Evolutionary conservation across 1,140 invertebrate species (phyloP).

Genomic region (Camponotus floridanus): DNA sequence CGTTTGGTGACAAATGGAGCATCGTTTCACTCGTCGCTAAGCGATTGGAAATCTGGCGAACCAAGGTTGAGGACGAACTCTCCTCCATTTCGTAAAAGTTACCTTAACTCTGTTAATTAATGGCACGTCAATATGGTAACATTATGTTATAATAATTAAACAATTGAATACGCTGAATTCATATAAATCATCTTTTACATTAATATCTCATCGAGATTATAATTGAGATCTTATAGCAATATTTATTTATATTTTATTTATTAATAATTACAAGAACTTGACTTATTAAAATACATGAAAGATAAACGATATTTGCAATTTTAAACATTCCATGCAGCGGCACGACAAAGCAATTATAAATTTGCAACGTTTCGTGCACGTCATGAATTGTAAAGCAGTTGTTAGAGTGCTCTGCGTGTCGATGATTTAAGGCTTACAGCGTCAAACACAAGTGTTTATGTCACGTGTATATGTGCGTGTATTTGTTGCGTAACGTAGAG

Average conservation of each 20-base stretch:
- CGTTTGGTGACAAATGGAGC: conserved; percentile 53
- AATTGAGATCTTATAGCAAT: background rate
- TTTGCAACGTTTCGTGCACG: conserved; percentile 1
- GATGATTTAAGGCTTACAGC: conserved; percentile 14
- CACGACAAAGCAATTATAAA: background rate
- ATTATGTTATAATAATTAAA: background rate
- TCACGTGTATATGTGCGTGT: background rate
- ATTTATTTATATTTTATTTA: background rate
- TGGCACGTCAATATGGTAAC: background rate
- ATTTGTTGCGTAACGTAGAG: conserved; percentile 19
- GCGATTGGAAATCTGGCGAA: conserved; percentile 28
- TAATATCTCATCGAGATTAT: background rate
- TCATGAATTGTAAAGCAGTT: conserved; percentile 25
- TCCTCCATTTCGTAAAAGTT: conserved; percentile 7
- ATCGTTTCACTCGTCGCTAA: conserved; percentile 32
- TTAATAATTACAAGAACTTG: background rate
- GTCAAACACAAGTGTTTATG: background rate
- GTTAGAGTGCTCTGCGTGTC: conserved; percentile 10
- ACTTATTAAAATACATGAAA: conserved; percentile 30
- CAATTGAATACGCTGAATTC: background rate
- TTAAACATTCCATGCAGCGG: background rate
- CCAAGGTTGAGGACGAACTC: conserved; percentile 9
- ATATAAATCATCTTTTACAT: background rate
- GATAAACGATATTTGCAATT: background rate
- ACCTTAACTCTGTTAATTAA: conserved; percentile 36